Conservation (phyloP, 1,140 invertebrate species). For the Danaus melanippus region DNA sequence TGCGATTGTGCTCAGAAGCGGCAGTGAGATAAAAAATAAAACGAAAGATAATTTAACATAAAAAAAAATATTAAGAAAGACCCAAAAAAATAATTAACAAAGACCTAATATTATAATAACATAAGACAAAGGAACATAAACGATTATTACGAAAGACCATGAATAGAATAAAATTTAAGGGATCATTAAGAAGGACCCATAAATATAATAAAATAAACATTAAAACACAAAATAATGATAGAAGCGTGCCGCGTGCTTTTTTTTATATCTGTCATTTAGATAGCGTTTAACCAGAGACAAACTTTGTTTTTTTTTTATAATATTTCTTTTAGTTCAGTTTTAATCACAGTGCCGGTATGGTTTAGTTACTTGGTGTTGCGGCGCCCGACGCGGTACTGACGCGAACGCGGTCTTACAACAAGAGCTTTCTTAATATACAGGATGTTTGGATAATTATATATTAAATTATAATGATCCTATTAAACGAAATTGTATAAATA, state of each 20-base stretch:
- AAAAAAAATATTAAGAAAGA: too few relatives aligned
- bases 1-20: too few relatives aligned
- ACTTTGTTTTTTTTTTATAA: slow-evolving; percentile 23
- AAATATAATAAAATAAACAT: too few relatives aligned
- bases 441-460: slow-evolving; percentile 14
- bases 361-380: slow-evolving; percentile 37
- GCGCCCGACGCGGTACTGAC: slow-evolving; percentile 42
- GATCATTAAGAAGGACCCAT: too few relatives aligned
- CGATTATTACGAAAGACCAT: too few relatives aligned
- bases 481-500: too few relatives aligned
- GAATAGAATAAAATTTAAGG: too few relatives aligned
- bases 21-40: too few relatives aligned
- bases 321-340: slow-evolving; percentile 24
- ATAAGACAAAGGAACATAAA: too few relatives aligned
- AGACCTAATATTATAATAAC: too few relatives aligned
- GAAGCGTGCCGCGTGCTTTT: slow-evolving; percentile 24
- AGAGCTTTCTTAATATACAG: slow-evolving; percentile 38
- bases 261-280: slow-evolving; percentile 22
- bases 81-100: too few relatives aligned
- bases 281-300: slow-evolving; percentile 15
- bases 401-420: slow-evolving; percentile 25
- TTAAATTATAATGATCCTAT: slow-evolving; percentile 3
- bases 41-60: too few relatives aligned
- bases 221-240: slow-evolving; percentile 1
- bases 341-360: slow-evolving; percentile 27